Evolutionary conservation across 2,113 vertebrate genomes (phyloP).

Genomic region (Rousettus leschenaultii): DNA sequence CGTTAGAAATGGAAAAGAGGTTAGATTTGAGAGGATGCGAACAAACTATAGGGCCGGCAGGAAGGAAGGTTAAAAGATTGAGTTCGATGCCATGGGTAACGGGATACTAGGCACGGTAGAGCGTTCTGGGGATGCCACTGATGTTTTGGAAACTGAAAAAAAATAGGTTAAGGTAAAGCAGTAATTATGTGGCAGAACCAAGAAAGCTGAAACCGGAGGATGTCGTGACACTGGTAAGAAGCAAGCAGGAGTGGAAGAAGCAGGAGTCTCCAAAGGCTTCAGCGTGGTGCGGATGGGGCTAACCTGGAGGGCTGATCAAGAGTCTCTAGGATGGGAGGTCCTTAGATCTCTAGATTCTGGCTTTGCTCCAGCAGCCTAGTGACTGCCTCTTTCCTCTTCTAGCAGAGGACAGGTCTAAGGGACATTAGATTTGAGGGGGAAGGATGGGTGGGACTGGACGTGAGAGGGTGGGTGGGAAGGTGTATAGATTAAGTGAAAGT

Average conservation of each 20-base stretch:
- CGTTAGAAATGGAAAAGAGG: background rate
- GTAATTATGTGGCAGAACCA: background rate
- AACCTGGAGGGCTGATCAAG: accelerated
- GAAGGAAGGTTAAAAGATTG: background rate
- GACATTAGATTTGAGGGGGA: background rate
- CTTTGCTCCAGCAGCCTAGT: background rate
- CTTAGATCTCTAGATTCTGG: background rate
- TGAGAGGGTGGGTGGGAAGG: background rate
- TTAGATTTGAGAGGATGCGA: background rate
- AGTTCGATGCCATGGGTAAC: background rate
- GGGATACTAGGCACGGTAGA: background rate
- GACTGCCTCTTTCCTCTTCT: too few species aligned
- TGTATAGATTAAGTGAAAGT: background rate
- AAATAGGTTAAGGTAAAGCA: background rate
- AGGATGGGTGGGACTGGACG: background rate
- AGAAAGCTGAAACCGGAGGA: background rate
- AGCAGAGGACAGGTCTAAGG: background rate
- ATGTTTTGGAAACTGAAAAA: background rate
- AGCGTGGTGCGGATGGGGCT: too few species aligned
- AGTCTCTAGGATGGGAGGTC: background rate
- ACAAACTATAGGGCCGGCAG: background rate
- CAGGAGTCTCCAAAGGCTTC: background rate
- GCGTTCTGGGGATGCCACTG: background rate
- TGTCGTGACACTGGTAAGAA: background rate
- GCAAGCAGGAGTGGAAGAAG: background rate